Evolutionary conservation across 1,140 invertebrate species (phyloP).

Genomic region (Musca vetustissima): DNA sequence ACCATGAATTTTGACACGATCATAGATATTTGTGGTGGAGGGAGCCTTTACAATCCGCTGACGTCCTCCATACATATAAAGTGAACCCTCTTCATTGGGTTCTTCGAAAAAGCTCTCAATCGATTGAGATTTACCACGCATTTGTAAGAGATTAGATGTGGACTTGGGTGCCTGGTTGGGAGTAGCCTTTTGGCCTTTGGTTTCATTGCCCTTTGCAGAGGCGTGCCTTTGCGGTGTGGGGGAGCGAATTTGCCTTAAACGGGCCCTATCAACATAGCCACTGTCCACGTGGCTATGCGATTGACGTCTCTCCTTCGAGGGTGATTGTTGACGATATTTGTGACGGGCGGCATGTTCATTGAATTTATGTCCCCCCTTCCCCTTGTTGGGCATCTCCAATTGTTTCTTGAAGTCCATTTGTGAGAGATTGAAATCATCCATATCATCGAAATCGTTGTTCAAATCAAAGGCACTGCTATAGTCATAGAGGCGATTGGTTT

Average conservation of each 20-base stretch:
- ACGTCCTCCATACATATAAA: constrained; percentile 52
- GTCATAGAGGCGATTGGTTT: constrained; percentile 31
- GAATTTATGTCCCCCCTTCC: background rate
- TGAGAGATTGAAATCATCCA: background rate
- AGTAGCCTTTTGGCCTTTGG: background rate
- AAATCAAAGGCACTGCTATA: constrained; percentile 47
- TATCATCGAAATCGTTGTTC: constrained; percentile 22
- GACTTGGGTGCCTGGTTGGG: background rate
- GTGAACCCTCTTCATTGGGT: constrained; percentile 49
- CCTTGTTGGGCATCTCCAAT: background rate
- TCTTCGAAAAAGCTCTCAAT: constrained; percentile 52
- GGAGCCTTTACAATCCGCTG: constrained; percentile 45
- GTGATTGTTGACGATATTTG: background rate
- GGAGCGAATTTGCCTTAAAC: constrained; percentile 3
- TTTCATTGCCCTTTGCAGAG: background rate
- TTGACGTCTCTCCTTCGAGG: constrained; percentile 5
- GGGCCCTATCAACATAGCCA: constrained; percentile 14
- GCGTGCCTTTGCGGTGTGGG: constrained; percentile 2
- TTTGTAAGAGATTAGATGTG: constrained; percentile 15
- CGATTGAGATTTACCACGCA: constrained; percentile 47
- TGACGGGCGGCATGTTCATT: background rate
- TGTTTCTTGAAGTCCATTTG: constrained; percentile 18
- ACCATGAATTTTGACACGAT: constrained; percentile 35
- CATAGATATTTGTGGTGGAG: constrained; percentile 45
- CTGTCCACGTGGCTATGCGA: background rate